These are phyloP conservation scores for Caenorhabditis panamensis DNA, from an alignment of 2,888 invertebrate genomes.

Conservation along the genomic window DNA sequence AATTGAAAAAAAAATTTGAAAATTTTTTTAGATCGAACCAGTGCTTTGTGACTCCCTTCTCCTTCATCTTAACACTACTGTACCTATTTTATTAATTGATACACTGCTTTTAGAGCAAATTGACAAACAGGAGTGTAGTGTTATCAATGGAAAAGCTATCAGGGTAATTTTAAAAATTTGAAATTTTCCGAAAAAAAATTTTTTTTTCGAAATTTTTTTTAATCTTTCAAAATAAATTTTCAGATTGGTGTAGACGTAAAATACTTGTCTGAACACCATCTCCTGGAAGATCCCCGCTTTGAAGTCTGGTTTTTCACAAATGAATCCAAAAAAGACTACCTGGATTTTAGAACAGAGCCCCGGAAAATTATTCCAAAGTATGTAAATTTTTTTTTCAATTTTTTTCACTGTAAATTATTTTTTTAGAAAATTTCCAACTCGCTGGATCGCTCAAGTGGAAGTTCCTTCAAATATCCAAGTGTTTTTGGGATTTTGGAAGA, in stretches of 20 bases:
- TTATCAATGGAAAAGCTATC: slow-evolving; percentile 6
- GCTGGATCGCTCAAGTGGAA: slow-evolving; percentile 8
- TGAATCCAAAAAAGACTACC: slow-evolving; percentile 25
- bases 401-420: neutral
- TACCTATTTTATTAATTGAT: slow-evolving; percentile 29
- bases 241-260: slow-evolving; percentile 44
- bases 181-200: too few relatives aligned
- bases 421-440: slow-evolving; percentile 29
- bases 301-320: slow-evolving; percentile 27
- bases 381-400: neutral
- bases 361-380: slow-evolving; percentile 47
- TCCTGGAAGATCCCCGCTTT: slow-evolving; percentile 21
- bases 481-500: slow-evolving; percentile 46
- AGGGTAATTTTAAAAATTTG: too few relatives aligned
- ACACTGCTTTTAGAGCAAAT: slow-evolving; percentile 11
- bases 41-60: neutral
- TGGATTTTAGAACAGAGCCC: slow-evolving; percentile 38
- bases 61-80: slow-evolving; percentile 2
- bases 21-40: neutral
- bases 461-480: slow-evolving; percentile 29
- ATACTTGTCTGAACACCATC: neutral
- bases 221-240: too few relatives aligned
- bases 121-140: neutral
- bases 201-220: too few relatives aligned
- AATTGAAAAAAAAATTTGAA: neutral